These are phyloP conservation scores for Serripes groenlandicus DNA, from an alignment of 2,888 invertebrate genomes.

Conservation along the genomic window DNA sequence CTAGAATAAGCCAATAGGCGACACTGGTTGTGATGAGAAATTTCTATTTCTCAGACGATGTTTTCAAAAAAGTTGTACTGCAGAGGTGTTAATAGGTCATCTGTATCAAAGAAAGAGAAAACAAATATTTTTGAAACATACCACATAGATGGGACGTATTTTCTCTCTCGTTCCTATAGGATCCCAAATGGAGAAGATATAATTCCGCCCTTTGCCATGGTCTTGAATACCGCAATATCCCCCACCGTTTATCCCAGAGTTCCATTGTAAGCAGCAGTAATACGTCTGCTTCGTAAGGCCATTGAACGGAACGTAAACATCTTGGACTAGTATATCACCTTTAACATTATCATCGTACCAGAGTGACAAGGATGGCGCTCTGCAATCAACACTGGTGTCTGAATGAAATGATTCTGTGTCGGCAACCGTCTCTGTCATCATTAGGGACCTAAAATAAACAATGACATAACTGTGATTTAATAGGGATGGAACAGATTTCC, in stretches of 20 bases:
- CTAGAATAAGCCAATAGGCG: too few relatives aligned
- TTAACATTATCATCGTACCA: constrained; percentile 64
- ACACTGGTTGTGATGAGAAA: neutral
- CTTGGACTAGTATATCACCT: constrained; percentile 72
- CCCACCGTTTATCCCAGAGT: constrained; percentile 70
- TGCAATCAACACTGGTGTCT: constrained; percentile 40
- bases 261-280: constrained; percentile 75
- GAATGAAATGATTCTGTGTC: constrained; percentile 12
- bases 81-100: too few relatives aligned
- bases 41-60: neutral
- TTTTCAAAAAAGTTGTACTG: too few relatives aligned
- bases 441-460: constrained; percentile 1
- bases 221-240: constrained; percentile 77
- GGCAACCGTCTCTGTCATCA: constrained; percentile 23
- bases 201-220: constrained; percentile 68
- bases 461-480: too few relatives aligned
- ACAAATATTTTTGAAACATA: too few relatives aligned
- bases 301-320: constrained; percentile 68
- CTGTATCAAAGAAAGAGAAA: too few relatives aligned
- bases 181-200: constrained; percentile 75
- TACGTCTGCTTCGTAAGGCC: constrained; percentile 70
- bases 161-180: constrained; percentile 51
- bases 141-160: constrained; percentile 56
- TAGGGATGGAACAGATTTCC: too few relatives aligned
- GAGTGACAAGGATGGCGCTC: constrained; percentile 71